Evolutionary conservation across 2,888 invertebrate species (phyloP), one percentile per base, ranked within the genome.

Genomic region (Pasiphila rectangulata): DNA sequence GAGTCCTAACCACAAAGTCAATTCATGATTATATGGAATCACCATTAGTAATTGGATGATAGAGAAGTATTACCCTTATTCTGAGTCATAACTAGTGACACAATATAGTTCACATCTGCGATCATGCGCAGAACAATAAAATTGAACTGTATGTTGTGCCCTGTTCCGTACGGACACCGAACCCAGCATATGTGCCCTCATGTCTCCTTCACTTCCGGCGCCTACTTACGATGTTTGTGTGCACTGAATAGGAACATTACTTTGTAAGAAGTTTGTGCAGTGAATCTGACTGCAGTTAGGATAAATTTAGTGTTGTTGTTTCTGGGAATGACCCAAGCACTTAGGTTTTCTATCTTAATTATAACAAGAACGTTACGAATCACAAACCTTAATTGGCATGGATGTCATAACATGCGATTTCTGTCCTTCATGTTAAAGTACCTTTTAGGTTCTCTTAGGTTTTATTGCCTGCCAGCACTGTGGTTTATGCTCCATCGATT

Each of bases 141-240:
- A n/a, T n/a, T 61, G 59, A 47, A 57, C 56, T 66, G 64, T 69
- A 63, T 60, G 63, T 68, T 63, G 62, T 61, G 56, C 23, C 9
- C 46, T 45, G 34, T 52, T 57, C 56, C 63, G 50, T 46, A 45
- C 62, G 76, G 73, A 60, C 80, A 54, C 73, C 76, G 79, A 79
- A 78, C 79, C 42, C 51, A 39, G 46, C 58, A 55, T 47, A 49
- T 59, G 58, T 54, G 57, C 46, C 42, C 51, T 50, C 53, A 46
- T 46, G 58, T 59, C 61, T 63, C 57, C 49, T 25, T 19, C 47
- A 56, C 55, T 67, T 69, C 72, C 68, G 67, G 57, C 38, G 52
- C 34, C 47, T 38, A 24, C 46, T 43, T 38, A 32, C 55, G 21
- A 43, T 38, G 37, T 47, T 41, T 42, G 32, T 46, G 46, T 51